Percentiles rank a stretch among this genome's conserved stretches.
phyloP scores from a whole-genome alignment of 2,113 vertebrate species.

The Gallinago media region DNA sequence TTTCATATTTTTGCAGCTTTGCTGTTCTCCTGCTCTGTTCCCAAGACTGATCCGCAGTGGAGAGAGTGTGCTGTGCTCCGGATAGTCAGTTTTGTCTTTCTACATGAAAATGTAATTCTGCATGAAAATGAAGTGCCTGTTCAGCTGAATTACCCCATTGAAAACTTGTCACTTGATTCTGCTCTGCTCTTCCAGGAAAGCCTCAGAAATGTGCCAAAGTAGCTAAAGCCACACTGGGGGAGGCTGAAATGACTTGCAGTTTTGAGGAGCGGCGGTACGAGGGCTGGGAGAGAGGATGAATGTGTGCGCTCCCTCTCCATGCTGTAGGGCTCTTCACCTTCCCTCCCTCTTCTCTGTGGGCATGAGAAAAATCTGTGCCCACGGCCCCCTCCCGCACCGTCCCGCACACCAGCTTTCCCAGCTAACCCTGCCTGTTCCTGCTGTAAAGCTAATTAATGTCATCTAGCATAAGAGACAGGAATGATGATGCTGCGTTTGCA shows the following conservation, averaged over 20 bases:
- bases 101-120: neutral
- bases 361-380: neutral
- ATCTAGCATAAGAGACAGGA: neutral
- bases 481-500: neutral
- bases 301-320: neutral
- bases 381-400: neutral
- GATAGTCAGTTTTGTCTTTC: neutral
- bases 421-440: neutral
- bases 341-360: neutral
- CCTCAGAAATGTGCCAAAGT: fast-evolving
- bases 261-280: neutral
- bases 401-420: neutral
- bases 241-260: conserved; percentile 56
- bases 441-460: neutral
- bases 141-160: neutral
- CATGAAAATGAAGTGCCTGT: neutral
- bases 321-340: neutral
- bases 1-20: neutral
- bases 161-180: neutral
- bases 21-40: neutral
- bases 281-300: neutral
- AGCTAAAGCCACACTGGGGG: neutral
- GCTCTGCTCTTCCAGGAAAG: neutral
- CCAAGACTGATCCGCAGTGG: neutral
- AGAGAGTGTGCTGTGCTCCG: neutral